Percentiles rank a stretch among this genome's conserved stretches.
phyloP scores from a whole-genome alignment of 2,888 invertebrate genomes.

The Hemithea aestivaria region DNA sequence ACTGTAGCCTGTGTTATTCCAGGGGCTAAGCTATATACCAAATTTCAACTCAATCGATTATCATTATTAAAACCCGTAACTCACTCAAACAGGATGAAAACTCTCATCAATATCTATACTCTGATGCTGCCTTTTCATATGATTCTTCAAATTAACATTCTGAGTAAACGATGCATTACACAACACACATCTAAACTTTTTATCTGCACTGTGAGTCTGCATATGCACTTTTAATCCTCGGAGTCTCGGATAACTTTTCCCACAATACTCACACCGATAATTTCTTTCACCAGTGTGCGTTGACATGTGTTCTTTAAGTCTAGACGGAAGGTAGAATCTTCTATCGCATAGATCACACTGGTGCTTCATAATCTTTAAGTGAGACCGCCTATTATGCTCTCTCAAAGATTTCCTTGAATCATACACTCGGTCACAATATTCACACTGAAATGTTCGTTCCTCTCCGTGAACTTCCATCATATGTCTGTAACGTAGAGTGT shows the following conservation, averaged over 20 bases:
- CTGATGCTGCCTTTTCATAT: slow-evolving; percentile 77
- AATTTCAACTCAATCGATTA: neutral
- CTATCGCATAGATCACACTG: slow-evolving; percentile 67
- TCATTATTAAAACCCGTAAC: too few relatives aligned
- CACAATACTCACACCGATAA: slow-evolving; percentile 77
- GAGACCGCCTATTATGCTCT: slow-evolving; percentile 60
- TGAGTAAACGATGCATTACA: slow-evolving; percentile 78
- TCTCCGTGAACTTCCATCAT: slow-evolving; percentile 65
- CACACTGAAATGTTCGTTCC: slow-evolving; percentile 59
- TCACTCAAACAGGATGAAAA: slow-evolving; percentile 21
- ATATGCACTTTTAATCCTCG: slow-evolving; percentile 79
- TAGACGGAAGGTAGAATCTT: slow-evolving; percentile 63
- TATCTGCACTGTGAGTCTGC: slow-evolving; percentile 72
- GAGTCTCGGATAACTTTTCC: slow-evolving; percentile 78
- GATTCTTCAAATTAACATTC: slow-evolving; percentile 76
- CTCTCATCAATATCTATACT: slow-evolving; percentile 44
- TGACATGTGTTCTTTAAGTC: slow-evolving; percentile 70
- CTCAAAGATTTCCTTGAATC: slow-evolving; percentile 60
- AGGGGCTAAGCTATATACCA: neutral
- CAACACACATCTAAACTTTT: slow-evolving; percentile 72
- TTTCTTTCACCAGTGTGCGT: slow-evolving; percentile 75
- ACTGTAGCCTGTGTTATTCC: too few relatives aligned
- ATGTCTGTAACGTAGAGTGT: slow-evolving; percentile 57
- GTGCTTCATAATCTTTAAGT: slow-evolving; percentile 59
- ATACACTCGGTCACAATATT: slow-evolving; percentile 62